Conservation (phyloP, 1,140 invertebrate genomes). For the Ruditapes philippinarum region DNA sequence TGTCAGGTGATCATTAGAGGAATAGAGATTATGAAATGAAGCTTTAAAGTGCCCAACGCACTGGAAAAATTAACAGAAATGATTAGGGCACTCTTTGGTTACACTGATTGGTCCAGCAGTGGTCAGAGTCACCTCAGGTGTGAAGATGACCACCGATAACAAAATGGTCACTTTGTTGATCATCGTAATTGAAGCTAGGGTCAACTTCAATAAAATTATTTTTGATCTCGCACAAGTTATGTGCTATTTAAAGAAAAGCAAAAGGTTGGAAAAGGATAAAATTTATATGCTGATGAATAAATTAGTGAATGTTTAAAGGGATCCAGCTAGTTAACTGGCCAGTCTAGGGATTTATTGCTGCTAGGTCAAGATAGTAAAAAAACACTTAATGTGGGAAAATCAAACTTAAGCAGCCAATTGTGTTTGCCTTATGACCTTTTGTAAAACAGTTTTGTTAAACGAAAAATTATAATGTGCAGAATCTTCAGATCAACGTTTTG, state of each 20-base stretch:
- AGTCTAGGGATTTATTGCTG: conserved; percentile 57
- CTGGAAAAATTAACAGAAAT: conserved; percentile 34
- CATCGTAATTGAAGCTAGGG: conserved; percentile 30
- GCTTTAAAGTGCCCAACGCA: conserved; percentile 10
- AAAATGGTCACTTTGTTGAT: conserved; percentile 46
- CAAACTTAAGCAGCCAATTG: conserved; percentile 42
- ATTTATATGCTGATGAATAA: conserved; percentile 59
- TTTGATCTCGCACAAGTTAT: conserved; percentile 41
- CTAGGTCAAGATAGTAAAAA: conserved; percentile 33
- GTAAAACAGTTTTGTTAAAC: conserved; percentile 25
- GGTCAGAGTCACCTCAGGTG: conserved; percentile 20
- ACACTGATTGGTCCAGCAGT: conserved; percentile 21
- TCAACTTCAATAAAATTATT: conserved; percentile 65
- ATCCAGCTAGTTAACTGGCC: conserved; percentile 51
- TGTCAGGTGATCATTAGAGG: conserved; percentile 34
- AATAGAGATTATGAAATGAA: conserved; percentile 50
- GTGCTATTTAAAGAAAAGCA: background rate
- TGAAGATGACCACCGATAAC: conserved; percentile 56
- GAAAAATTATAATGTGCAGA: conserved; percentile 39
- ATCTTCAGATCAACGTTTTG: conserved; percentile 16
- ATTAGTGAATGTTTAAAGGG: conserved; percentile 47
- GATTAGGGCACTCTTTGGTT: background rate
- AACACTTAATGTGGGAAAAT: conserved; percentile 64
- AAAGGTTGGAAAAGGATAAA: conserved; percentile 20
- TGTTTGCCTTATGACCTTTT: conserved; percentile 51